Evolutionary conservation across 2,113 vertebrate species (phyloP).

Genomic region (rat (Rattus norvegicus)): DNA sequence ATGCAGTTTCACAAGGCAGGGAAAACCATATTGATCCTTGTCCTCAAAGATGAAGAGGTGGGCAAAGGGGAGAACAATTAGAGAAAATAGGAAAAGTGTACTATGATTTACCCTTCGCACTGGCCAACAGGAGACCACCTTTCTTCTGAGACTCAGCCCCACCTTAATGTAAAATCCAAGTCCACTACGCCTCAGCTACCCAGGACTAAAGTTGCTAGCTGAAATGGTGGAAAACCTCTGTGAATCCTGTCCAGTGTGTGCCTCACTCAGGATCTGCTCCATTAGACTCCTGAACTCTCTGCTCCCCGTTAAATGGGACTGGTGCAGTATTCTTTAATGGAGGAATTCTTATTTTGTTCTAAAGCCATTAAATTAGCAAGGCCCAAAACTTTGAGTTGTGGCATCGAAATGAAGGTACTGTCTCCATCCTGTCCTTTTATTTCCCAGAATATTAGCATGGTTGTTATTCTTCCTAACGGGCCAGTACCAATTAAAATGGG

Average conservation of each 20-base stretch:
- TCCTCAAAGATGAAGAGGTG: background rate
- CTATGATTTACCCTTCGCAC: background rate
- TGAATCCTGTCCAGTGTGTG: background rate
- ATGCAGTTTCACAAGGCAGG: background rate
- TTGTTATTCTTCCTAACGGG: background rate
- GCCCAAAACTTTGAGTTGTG: background rate
- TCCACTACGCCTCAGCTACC: background rate
- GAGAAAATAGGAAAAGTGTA: background rate
- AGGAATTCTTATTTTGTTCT: background rate
- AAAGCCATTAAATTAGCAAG: background rate
- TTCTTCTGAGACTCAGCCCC: background rate
- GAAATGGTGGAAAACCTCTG: background rate
- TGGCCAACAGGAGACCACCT: background rate
- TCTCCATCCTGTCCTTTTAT: background rate
- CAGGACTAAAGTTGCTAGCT: background rate
- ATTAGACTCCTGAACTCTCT: background rate
- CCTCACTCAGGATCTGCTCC: background rate
- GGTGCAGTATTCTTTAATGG: background rate
- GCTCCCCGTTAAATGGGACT: background rate
- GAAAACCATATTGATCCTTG: background rate
- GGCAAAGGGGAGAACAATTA: rapidly evolving
- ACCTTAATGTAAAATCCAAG: background rate
- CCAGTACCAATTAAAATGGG: background rate
- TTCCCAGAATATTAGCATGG: background rate
- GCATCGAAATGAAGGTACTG: background rate